A percentile compares a stretch with the other conserved stretches of the same genome.
Conservation (phyloP, 2,113 vertebrate species). For the Butorides virescens region DNA sequence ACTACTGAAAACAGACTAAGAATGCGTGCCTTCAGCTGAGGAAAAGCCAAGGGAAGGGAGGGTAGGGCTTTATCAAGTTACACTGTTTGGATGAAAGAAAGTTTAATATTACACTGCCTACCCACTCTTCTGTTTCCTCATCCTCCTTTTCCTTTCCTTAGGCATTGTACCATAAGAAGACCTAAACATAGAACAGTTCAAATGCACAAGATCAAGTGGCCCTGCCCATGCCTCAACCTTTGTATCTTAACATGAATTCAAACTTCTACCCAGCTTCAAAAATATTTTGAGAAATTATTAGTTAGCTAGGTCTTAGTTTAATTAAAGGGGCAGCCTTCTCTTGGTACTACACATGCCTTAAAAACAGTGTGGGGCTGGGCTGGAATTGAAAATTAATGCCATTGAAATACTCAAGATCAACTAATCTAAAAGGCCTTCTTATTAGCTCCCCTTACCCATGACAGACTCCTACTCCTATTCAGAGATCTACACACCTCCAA, state of each 20-base stretch:
- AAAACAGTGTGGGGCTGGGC: neutral
- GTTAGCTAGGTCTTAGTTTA: neutral
- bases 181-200: neutral
- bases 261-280: neutral
- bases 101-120: neutral
- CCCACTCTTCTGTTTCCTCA: neutral
- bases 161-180: neutral
- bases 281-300: neutral
- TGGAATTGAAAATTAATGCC: neutral
- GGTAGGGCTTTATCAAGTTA: slow-evolving; percentile 14
- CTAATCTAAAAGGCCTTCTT: neutral
- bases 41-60: neutral
- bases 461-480: neutral
- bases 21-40: neutral
- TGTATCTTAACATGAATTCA: neutral
- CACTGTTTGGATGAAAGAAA: neutral
- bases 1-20: neutral
- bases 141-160: neutral
- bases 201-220: neutral
- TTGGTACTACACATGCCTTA: neutral
- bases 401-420: neutral
- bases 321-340: neutral
- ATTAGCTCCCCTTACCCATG: neutral
- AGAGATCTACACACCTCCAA: neutral
- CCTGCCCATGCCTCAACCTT: neutral